Evolutionary conservation across 2,113 vertebrate species (phyloP), one percentile per base, ranked within the genome.

Genomic region (Thalassarche chlororhynchos): DNA sequence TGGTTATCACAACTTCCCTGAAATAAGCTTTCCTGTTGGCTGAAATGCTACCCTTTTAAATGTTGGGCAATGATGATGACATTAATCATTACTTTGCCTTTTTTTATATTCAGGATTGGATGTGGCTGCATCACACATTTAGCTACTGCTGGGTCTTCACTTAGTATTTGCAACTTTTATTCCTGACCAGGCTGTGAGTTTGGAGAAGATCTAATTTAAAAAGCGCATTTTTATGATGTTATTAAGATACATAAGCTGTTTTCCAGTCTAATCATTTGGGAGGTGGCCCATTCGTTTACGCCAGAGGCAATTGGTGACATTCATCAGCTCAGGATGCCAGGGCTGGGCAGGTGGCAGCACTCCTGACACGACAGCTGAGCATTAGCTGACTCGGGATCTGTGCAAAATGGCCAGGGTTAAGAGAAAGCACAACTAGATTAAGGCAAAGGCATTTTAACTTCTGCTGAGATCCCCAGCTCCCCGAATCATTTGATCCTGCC

Each of bases 311-410:
- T 17, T 61, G 46, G n/a, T 94, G 94, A 92, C 92, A 90, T 76
- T 68, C 47, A 71, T 92, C 92, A 93, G 20, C 31, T 87, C 42
- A 44, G 11, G 64, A 83, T 93, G 51, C 93, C 85, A 87, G 24
- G 68, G 21, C 6, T 84, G 68, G 90, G 92, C 92, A 94, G 87
- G 61, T 95, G 93, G 77, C 61, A 91, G 34, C 12, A 32, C 68
- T 94, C 55, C 47, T 81, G 66, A 84, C 76, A 78, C 17, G 0
- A 96, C 95, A 97, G 96, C 95, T 96, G 95, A 95, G 76, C 55
- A 87, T 96, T 92, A 97, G 85, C 92, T 95, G 68, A 86, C 24
- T 95, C 9, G 5, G 19, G 42, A 58, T 81, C 60, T 83, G 34
- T 55, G 32, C 31, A 92, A 86, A 93, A 89, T 34, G 47, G 38